Conservation (phyloP, 2,888 invertebrate genomes). For the Drymonia ruficornis region DNA sequence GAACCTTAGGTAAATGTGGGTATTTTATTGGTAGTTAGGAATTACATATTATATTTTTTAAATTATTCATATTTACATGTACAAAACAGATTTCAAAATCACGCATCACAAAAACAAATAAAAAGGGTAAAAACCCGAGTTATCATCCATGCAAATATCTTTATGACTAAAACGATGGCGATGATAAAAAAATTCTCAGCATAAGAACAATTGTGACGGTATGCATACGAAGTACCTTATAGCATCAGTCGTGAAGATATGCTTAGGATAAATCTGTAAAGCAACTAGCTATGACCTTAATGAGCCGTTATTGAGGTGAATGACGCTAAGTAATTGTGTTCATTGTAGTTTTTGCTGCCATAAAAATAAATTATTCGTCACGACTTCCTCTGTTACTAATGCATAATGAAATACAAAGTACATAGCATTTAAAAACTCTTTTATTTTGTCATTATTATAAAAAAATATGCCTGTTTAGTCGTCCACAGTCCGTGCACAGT, state of each 20-base stretch:
- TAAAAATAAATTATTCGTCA: neutral
- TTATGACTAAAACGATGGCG: constrained; percentile 26
- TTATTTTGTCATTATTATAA: too few species aligned
- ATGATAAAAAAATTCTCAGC: constrained; percentile 30
- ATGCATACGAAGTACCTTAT: constrained; percentile 16
- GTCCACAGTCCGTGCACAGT: too few species aligned
- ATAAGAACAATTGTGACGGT: constrained; percentile 10
- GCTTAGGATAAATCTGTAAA: constrained; percentile 5
- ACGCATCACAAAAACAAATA: neutral
- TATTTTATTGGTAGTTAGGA: too few species aligned
- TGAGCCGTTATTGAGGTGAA: constrained; percentile 1
- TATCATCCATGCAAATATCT: constrained; percentile 25
- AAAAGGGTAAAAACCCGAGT: neutral
- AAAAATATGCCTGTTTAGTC: too few species aligned
- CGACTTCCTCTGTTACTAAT: constrained; percentile 1
- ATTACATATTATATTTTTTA: too few species aligned
- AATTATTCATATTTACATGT: neutral
- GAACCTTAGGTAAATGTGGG: too few species aligned
- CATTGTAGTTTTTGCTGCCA: neutral
- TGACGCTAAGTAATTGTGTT: neutral
- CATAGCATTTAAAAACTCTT: too few species aligned
- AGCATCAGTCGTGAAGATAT: constrained; percentile 1
- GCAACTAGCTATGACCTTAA: neutral
- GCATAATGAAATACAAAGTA: too few species aligned
- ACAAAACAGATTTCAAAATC: neutral